Base-by-base conservation (phyloP, 2,113 vertebrate species). In the Aphelocoma coerulescens region DNA sequence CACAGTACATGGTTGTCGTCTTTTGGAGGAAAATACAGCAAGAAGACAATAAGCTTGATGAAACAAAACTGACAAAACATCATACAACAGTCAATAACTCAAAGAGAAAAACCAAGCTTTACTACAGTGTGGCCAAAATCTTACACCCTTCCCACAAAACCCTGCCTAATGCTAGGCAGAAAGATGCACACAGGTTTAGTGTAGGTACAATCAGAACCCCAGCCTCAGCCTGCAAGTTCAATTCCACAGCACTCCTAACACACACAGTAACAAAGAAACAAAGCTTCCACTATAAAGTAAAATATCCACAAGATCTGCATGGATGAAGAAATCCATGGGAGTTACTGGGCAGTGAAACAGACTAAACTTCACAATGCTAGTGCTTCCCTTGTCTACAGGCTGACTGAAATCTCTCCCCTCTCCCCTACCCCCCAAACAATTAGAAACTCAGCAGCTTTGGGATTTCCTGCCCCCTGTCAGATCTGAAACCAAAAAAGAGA, bases 1-100 rank as follows among this genome's bases (percentile, higher is more conserved):
- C 61, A 99, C 98, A 1, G 99, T 99, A 96, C 99, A 99, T 0
- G 99, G 99, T 21, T 99, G 99, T 16, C 99, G 98, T 69, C 99
- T 99, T 96, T 74, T 20, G 94, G 92, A 74, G 86, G 33, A 96
- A 67, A 93, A 94, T 16, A 96, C 58, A 88, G 72, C 41, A 89
- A 96, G 76, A 91, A 72, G 43, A 79, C 12, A 77, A 3, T 74
- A 67, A 93, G 54, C 11, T 73, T 19, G 32, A 11, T 41, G 48
- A 54, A 85, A 49, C 44, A 48, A 30, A 28, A 72, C 16, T 18
- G 48, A 55, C 2, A 81, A 28, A 69, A 27, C 24, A 44, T 35
- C 51, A 76, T 3, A 52, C 6, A 78, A 28, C 14, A 57, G 15
- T 32, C 33, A 41, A 4, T 15, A 43, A 16, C 32, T 86, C n/a